Percentiles rank a stretch among this genome's conserved stretches.
phyloP scores from a whole-genome alignment of 2,113 vertebrate species.

The Cygnus atratus region DNA sequence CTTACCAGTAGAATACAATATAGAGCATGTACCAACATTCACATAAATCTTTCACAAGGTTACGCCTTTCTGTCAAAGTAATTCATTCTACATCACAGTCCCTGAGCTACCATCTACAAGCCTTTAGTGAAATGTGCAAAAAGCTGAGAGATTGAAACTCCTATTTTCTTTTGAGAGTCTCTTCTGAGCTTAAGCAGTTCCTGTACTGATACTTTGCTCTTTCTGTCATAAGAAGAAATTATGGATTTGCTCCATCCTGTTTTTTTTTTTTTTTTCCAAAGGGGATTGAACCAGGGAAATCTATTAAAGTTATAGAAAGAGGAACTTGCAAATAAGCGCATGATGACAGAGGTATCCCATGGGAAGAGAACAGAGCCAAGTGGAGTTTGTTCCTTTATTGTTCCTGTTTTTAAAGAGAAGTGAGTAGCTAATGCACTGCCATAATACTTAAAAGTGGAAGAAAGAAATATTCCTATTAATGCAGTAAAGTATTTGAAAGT shows the following conservation, averaged over 20 bases:
- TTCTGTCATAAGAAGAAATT: not conserved
- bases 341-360: not conserved
- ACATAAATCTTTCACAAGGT: slow-evolving; percentile 9
- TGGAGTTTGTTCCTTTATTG: not conserved
- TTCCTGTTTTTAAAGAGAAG: not conserved
- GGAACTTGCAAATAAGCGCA: not conserved
- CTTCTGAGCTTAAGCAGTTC: not conserved
- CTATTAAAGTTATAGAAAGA: not conserved
- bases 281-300: not conserved
- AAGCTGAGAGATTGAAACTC: not conserved
- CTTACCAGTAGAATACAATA: not conserved
- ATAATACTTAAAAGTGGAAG: not conserved
- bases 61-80: slow-evolving; percentile 7
- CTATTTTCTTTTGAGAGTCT: not conserved
- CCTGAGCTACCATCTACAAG: not conserved
- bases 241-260: not conserved
- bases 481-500: not conserved
- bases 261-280: not conserved
- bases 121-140: not conserved
- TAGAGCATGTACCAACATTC: not conserved
- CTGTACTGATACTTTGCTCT: not conserved
- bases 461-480: not conserved
- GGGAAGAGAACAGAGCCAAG: not conserved
- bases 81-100: slow-evolving; percentile 11
- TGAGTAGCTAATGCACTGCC: not conserved